Conservation (phyloP, 2,797 vertebrate species). For the Setipinna tenuifilis region DNA sequence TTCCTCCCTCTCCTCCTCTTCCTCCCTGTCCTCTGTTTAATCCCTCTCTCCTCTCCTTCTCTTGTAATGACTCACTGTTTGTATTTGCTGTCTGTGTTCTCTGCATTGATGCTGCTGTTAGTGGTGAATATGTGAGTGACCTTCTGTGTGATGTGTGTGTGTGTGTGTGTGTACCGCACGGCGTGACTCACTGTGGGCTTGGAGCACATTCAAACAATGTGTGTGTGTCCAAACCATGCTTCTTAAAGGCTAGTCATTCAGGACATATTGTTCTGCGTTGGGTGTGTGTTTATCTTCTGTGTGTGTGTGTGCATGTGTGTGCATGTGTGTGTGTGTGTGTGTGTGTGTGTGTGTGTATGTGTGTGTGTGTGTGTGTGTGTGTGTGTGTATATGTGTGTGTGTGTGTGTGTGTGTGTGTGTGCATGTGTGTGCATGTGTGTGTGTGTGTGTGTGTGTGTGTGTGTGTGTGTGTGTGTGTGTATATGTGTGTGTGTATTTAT, state of each 20-base stretch:
- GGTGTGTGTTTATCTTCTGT: too few species aligned
- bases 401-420: slow-evolving; percentile 38
- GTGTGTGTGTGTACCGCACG: not conserved
- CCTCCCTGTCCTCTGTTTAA: too few species aligned
- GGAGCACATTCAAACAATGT: not conserved
- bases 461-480: not conserved
- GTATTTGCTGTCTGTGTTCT: too few species aligned
- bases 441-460: too few species aligned
- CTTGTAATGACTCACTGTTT: too few species aligned
- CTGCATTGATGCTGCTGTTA: too few species aligned
- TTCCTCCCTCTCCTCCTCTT: too few species aligned
- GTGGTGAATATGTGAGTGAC: too few species aligned
- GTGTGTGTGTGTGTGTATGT: slow-evolving; percentile 14
- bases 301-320: not conserved
- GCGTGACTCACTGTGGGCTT: too few species aligned
- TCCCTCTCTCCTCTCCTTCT: too few species aligned
- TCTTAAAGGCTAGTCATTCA: not conserved
- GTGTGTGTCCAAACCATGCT: not conserved
- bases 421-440: slow-evolving; percentile 25
- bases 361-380: slow-evolving; percentile 25
- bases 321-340: not conserved
- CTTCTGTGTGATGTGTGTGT: not conserved
- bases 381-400: slow-evolving; percentile 22
- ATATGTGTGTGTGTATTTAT: too few species aligned
- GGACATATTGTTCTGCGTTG: not conserved